Conservation (phyloP, 1,140 invertebrate genomes). For the Papilio xuthus region DNA sequence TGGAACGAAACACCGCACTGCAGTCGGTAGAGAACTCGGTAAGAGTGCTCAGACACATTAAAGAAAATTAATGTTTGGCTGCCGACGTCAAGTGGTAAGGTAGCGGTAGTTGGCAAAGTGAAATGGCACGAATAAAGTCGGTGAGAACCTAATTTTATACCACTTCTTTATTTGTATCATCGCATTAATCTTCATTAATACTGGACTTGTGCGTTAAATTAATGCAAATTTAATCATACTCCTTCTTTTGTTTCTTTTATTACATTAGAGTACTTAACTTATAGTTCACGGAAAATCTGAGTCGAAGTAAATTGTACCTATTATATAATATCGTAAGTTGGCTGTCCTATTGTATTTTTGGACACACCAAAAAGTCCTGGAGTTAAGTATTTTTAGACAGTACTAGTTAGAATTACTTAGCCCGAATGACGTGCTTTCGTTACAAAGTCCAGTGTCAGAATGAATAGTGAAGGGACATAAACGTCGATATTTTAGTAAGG, state of each 20-base stretch:
- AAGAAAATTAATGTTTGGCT: constrained; percentile 81
- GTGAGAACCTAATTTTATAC: constrained; percentile 71
- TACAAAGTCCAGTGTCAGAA: no score
- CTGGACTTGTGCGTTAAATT: constrained; percentile 57
- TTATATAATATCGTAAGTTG: no score
- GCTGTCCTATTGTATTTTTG: not conserved
- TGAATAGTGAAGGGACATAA: no score
- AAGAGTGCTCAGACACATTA: constrained; percentile 80
- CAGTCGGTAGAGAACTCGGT: constrained; percentile 67
- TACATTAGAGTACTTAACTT: not conserved
- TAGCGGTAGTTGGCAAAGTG: constrained; percentile 76
- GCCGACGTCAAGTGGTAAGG: constrained; percentile 72
- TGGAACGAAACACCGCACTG: constrained; percentile 78
- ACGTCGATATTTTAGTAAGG: no score
- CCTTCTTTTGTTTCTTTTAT: constrained; percentile 23
- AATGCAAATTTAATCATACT: constrained; percentile 59
- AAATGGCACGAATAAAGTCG: constrained; percentile 73
- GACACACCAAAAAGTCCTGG: not conserved
- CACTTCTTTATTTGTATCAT: constrained; percentile 64
- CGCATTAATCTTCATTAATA: constrained; percentile 60
- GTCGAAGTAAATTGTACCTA: not conserved
- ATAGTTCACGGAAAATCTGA: not conserved
- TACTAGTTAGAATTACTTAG: no score
- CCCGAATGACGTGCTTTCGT: no score
- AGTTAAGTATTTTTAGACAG: no score